Conservation (phyloP, 2,797 vertebrate genomes). For the Myotis daubentonii region DNA sequence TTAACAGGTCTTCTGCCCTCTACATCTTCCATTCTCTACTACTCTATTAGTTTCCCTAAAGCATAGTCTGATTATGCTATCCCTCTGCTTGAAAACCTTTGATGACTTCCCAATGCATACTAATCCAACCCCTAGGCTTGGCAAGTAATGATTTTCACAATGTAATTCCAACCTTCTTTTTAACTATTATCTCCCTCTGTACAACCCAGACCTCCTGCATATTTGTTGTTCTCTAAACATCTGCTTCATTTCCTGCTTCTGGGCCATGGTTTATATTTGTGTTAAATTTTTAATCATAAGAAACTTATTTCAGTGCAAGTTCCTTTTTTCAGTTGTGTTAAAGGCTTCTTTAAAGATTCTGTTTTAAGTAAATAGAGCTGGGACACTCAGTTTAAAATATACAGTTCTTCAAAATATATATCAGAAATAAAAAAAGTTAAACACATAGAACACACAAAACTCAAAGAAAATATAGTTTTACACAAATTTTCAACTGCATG, state of each 20-base stretch:
- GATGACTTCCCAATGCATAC: slow-evolving; percentile 22
- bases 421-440: background rate
- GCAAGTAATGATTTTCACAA: slow-evolving; percentile 19
- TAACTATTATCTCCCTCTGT: slow-evolving; percentile 1
- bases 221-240: slow-evolving; percentile 45
- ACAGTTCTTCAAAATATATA: slow-evolving; percentile 54
- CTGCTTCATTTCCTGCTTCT: slow-evolving; percentile 23
- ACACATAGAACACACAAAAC: slow-evolving; percentile 14
- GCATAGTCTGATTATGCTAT: background rate
- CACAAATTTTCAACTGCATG: background rate
- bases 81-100: slow-evolving; percentile 50
- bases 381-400: slow-evolving; percentile 15
- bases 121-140: background rate
- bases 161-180: background rate
- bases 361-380: slow-evolving; percentile 1
- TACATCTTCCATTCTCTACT: background rate
- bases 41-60: background rate
- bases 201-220: background rate
- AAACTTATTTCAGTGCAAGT: slow-evolving; percentile 40
- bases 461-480: background rate
- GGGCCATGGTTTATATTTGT: background rate
- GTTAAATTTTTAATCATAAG: slow-evolving; percentile 65
- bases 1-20: background rate
- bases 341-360: slow-evolving; percentile 27
- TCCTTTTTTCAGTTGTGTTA: slow-evolving; percentile 33